Evolutionary conservation across 2,113 vertebrate species (phyloP), one percentile per base, ranked within the genome.

Genomic region (Scomber japonicus): DNA sequence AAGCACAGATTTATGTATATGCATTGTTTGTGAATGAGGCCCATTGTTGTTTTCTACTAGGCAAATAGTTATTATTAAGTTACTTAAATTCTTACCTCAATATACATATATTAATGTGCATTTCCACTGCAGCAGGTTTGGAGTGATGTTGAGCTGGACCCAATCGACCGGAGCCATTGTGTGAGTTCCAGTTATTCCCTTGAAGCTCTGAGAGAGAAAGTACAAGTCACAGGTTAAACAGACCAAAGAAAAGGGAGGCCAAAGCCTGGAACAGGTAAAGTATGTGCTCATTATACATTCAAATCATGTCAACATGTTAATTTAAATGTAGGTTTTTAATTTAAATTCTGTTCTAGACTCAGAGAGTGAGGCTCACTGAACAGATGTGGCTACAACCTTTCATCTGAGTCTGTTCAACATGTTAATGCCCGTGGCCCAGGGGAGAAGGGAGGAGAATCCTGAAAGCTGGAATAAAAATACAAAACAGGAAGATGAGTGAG

Each of bases 61-160:
- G 5, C 6, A 50, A 40, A 40, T 9, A 40, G 35, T 7, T 40
- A 7, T 40, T 40, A 40, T 2, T 9, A 9, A 40, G 35, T 40
- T 40, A 40, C 8, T 40, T 40, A 63, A 13, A 57, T 24, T 46
- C 57, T 68, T 57, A 63, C 14, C 62, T 50, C 27, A 15, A 27
- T 44, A 24, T 54, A 16, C 59, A 49, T 35, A 1, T 56, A 8
- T 80, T 8, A 27, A 53, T 70, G 30, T 56, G n/a, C 35, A 49
- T 30, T 13, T 79, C 14, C 24, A 60, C 50, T 65, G 3, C 27
- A 89, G 80, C 86, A 94, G 83, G 80, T 93, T 31, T 94, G 93
- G 91, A 95, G 92, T 65, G 94, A 94, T 66, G 92, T 94, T 46
- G 92, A 94, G 78, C 75, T 95, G 74, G 93, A 93, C 73, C 84